phyloP scores from a whole-genome alignment of 2,797 vertebrate species.

The Lacerta agilis region DNA sequence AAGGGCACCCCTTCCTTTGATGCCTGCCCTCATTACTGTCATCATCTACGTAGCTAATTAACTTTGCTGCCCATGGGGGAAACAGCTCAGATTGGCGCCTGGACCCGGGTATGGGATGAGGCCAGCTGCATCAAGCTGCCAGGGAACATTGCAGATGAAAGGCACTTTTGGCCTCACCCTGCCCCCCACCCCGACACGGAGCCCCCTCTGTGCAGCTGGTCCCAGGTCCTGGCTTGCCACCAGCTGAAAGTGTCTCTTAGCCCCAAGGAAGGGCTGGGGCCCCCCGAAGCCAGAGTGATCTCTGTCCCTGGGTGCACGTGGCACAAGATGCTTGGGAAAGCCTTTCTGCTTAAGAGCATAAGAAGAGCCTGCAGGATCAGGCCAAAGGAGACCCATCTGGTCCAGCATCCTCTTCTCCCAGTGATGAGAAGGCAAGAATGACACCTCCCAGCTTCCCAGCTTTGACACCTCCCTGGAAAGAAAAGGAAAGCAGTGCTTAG shows the following conservation, averaged over 20 bases:
- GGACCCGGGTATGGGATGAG: neutral
- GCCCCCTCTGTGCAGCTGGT: neutral
- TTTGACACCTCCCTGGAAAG: too few species aligned
- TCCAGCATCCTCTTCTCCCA: too few species aligned
- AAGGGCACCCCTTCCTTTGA: neutral
- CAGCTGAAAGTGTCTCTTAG: neutral
- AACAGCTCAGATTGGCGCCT: neutral
- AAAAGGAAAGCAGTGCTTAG: too few species aligned
- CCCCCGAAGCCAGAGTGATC: neutral
- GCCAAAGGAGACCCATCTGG: too few species aligned
- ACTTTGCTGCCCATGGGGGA: neutral
- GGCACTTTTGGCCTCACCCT: neutral
- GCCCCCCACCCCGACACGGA: neutral
- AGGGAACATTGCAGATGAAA: neutral
- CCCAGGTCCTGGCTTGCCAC: neutral
- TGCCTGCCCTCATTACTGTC: neutral
- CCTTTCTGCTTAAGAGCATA: too few species aligned
- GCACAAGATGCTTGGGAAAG: neutral
- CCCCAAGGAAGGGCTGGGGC: neutral
- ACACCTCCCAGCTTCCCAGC: too few species aligned
- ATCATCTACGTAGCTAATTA: neutral
- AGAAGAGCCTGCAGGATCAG: too few species aligned
- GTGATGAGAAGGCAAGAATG: too few species aligned
- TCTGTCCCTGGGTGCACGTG: neutral
- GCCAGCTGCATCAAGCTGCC: too few species aligned